Conservation (phyloP, 2,888 invertebrate genomes). For the Heliconius ismenius region DNA sequence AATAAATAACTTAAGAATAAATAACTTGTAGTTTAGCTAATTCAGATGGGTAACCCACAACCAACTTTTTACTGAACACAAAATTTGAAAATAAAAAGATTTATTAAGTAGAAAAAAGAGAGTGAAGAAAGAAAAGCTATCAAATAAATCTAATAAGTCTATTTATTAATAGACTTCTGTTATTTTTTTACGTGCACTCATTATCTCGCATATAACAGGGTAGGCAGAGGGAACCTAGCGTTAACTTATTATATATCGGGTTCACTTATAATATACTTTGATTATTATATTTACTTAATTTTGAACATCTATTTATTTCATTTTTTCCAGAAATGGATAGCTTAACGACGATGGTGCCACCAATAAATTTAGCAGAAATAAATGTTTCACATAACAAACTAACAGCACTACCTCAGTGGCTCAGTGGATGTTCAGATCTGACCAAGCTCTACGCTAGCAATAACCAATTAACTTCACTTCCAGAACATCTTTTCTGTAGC, state of each 20-base stretch:
- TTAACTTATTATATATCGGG: too few relatives aligned
- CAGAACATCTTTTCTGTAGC: slow-evolving; percentile 88
- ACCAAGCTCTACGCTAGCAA: slow-evolving; percentile 88
- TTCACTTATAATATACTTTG: too few relatives aligned
- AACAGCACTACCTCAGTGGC: slow-evolving; percentile 88
- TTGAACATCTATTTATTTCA: slow-evolving; percentile 23
- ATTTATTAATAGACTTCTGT: too few relatives aligned
- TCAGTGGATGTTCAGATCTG: slow-evolving; percentile 87
- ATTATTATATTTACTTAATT: too few relatives aligned
- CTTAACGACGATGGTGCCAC: slow-evolving; percentile 86
- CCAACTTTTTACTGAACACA: too few relatives aligned
- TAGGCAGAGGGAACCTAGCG: neutral
- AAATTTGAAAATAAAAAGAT: too few relatives aligned
- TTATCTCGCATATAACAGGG: neutral
- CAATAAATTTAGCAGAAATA: slow-evolving; percentile 87
- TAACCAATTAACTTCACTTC: slow-evolving; percentile 86
- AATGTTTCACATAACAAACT: slow-evolving; percentile 91
- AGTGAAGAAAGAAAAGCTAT: too few relatives aligned
- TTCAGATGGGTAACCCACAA: too few relatives aligned
- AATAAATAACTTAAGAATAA: too few relatives aligned
- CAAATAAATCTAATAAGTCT: too few relatives aligned
- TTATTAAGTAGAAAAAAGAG: too few relatives aligned
- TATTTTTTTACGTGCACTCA: neutral
- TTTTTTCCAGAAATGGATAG: slow-evolving; percentile 86
- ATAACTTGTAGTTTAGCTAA: too few relatives aligned